Percentiles rank a stretch among this genome's conserved stretches.
These are phyloP conservation scores for Castor canadensis DNA, from an alignment of 2,113 vertebrate species.

Conservation along the genomic window DNA sequence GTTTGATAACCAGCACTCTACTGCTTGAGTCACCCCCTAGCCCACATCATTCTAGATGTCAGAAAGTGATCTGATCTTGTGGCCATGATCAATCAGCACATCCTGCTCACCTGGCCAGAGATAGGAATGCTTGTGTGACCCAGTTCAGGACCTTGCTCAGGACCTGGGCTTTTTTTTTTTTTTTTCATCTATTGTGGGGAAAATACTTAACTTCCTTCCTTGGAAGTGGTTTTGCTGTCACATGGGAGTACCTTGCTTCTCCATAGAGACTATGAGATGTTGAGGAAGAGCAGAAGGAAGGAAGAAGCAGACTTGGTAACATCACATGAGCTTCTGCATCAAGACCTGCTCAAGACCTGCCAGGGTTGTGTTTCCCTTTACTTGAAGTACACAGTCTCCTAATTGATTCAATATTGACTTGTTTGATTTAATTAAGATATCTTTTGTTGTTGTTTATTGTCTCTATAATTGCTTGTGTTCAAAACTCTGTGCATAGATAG, in stretches of 20 bases:
- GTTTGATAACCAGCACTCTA: no score
- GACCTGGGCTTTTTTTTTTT: not conserved
- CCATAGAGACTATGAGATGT: not conserved
- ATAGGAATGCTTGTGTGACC: not conserved
- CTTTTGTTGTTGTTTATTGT: not conserved
- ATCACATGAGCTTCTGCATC: not conserved
- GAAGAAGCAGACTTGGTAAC: not conserved
- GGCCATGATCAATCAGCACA: not conserved
- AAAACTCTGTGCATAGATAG: not conserved
- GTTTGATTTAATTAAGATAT: not conserved
- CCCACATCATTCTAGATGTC: no score
- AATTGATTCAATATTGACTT: not conserved
- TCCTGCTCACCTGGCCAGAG: not conserved
- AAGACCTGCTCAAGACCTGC: not conserved
- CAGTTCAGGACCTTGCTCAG: not conserved
- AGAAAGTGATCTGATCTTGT: not conserved
- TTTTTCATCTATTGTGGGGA: not conserved
- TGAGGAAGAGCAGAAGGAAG: not conserved
- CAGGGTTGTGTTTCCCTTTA: not conserved
- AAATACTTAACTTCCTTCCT: not conserved
- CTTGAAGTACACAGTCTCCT: not conserved
- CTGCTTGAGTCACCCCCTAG: no score
- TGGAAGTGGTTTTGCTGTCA: not conserved
- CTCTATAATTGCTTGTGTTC: not conserved
- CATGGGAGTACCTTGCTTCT: fast-evolving